Base-by-base conservation (phyloP, 2,113 vertebrate genomes). In the Calypte anna region DNA sequence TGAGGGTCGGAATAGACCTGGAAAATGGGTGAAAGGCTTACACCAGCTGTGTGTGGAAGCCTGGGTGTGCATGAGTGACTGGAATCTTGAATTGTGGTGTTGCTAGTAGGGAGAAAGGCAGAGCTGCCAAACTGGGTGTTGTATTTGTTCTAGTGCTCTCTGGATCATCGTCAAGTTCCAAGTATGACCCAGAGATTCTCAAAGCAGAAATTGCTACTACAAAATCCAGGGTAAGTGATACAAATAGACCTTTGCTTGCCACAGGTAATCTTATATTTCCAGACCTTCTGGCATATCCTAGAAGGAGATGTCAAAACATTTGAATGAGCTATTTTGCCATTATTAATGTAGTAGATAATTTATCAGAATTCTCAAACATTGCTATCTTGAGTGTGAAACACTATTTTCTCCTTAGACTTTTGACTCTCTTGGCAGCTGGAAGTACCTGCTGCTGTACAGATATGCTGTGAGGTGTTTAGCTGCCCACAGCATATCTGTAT, bases 161-260 rank as follows among this genome's bases (percentile, higher is more conserved):
- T 88, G 98, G 99, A 88, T 99, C 99, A 1, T 99, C 99, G 0
- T 98, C 99, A 68, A 99, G 98, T 97, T 99, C 99, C 88, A 99
- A 99, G 95, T 99, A 99, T 76, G 99, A 99, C 96, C 99, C 99
- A 1, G 99, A 99, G 82, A 99, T 99, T 97, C 98, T 99, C 74
- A 99, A 99, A 97, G 99, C 99, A 0, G 99, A 99, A 96, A 99
- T 99, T 72, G 97, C 99, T 92, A 99, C 99, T 24, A 98, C 99
- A 81, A 99, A 99, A 97, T 99, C 99, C 93, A 98, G 99, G 98
- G 99, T 99, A 98, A 97, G 98, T n/a, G 63, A 25, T 84, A 53
- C 2, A 3, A 80, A 61, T 3, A 6, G 68, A 74, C 62, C 31
- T 94, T 76, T 81, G 51, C 66, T 83, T 92, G 25, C 33, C 31